Evolutionary conservation across 2,888 invertebrate genomes (phyloP).

Genomic region (Hedya salicella): DNA sequence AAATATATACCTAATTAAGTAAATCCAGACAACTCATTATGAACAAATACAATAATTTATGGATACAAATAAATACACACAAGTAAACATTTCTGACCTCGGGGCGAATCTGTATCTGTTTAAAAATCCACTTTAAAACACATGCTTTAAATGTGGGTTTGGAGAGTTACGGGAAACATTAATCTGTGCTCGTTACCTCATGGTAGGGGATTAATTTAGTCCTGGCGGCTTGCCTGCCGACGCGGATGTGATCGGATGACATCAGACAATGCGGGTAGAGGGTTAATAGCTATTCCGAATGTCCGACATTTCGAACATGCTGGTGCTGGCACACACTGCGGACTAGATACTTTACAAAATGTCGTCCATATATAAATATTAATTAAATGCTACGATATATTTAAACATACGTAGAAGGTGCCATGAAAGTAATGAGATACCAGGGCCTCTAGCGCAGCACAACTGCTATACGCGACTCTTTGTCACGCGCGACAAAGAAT

Average conservation of each 20-base stretch:
- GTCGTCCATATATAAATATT: constrained; percentile 30
- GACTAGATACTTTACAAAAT: constrained; percentile 37
- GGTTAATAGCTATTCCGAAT: constrained; percentile 58
- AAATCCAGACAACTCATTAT: too few species aligned
- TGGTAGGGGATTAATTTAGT: constrained; percentile 34
- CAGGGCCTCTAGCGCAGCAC: too few species aligned
- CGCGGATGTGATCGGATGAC: constrained; percentile 66
- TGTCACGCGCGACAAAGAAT: neutral
- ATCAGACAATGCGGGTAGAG: constrained; percentile 65
- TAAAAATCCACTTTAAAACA: too few species aligned
- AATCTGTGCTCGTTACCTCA: neutral
- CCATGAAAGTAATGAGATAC: constrained; percentile 1
- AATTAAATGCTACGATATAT: constrained; percentile 39
- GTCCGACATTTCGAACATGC: constrained; percentile 44
- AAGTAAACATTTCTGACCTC: too few species aligned
- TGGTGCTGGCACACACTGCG: constrained; percentile 36
- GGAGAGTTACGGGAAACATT: constrained; percentile 17
- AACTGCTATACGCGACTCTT: too few species aligned
- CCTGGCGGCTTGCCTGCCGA: constrained; percentile 55
- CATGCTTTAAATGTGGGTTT: constrained; percentile 20
- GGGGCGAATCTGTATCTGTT: too few species aligned
- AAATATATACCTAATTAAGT: too few species aligned
- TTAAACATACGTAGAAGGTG: neutral
- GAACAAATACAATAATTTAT: too few species aligned
- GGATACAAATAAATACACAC: too few species aligned